A percentile compares a stretch with the other conserved stretches of the same genome.
phyloP scores from a whole-genome alignment of 1,140 invertebrate genomes.

The Onthophagus taurus region DNA sequence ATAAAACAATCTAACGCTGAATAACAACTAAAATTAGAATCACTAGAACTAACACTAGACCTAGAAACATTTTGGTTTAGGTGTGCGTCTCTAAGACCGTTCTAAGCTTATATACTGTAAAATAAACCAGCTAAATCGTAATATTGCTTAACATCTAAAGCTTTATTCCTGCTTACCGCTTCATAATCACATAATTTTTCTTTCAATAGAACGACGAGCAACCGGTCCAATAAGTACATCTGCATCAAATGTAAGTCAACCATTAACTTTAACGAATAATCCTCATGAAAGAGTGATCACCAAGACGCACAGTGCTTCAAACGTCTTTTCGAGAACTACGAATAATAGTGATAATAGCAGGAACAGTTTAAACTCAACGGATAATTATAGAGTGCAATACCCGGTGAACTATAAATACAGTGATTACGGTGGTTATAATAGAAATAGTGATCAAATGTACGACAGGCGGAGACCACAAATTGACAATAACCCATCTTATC shows the following conservation, averaged over 20 bases:
- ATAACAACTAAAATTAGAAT: no score
- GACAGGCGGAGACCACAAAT: constrained; percentile 5
- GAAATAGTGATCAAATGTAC: constrained; percentile 6
- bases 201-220: constrained; percentile 1
- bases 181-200: no score
- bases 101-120: no score
- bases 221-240: constrained; percentile 6
- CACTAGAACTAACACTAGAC: no score
- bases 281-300: constrained; percentile 18
- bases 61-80: no score
- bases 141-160: no score
- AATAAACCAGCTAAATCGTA: no score
- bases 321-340: constrained; percentile 27
- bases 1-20: no score
- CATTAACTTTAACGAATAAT: background rate
- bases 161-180: no score
- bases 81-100: no score
- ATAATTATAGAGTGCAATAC: constrained; percentile 26
- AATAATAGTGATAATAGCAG: constrained; percentile 18
- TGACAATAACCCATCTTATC: constrained; percentile 8
- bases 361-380: constrained; percentile 27
- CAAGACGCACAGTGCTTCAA: constrained; percentile 35
- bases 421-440: constrained; percentile 9
- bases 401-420: constrained; percentile 11
- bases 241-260: constrained; percentile 8